These are phyloP conservation scores for Xylocampa areola DNA, from an alignment of 2,888 invertebrate species.

Conservation along the genomic window DNA sequence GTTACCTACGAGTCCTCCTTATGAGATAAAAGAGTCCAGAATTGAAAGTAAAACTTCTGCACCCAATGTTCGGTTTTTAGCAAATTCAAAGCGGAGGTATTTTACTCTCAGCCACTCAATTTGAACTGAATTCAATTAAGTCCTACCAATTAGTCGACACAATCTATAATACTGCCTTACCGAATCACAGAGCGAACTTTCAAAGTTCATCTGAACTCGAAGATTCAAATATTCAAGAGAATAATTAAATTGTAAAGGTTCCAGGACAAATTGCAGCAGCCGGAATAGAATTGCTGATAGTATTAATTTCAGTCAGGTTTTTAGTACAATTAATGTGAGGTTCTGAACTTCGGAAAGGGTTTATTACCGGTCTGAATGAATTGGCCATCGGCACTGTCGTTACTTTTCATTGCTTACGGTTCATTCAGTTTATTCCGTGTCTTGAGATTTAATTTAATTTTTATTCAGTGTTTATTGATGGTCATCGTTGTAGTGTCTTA, in stretches of 20 bases:
- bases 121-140: constrained; percentile 71
- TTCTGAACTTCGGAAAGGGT: constrained; percentile 66
- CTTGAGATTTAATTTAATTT: constrained; percentile 33
- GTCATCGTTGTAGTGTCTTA: background rate
- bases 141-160: constrained; percentile 67
- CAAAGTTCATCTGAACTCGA: constrained; percentile 63
- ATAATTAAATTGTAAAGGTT: constrained; percentile 79
- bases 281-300: constrained; percentile 66
- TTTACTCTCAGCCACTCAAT: constrained; percentile 57
- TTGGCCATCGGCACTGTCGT: constrained; percentile 67
- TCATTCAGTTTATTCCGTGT: constrained; percentile 65
- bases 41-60: too few relatives aligned
- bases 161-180: constrained; percentile 69
- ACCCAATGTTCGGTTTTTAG: too few relatives aligned
- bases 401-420: constrained; percentile 69
- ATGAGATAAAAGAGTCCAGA: too few relatives aligned
- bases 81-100: constrained; percentile 21
- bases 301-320: constrained; percentile 78
- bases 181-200: constrained; percentile 66
- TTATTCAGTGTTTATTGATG: constrained; percentile 43
- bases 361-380: constrained; percentile 70
- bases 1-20: too few relatives aligned
- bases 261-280: constrained; percentile 74
- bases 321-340: constrained; percentile 73
- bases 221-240: constrained; percentile 70